These are phyloP conservation scores for Cotesia vestalis DNA, from an alignment of 1,140 invertebrate species.

Conservation along the genomic window DNA sequence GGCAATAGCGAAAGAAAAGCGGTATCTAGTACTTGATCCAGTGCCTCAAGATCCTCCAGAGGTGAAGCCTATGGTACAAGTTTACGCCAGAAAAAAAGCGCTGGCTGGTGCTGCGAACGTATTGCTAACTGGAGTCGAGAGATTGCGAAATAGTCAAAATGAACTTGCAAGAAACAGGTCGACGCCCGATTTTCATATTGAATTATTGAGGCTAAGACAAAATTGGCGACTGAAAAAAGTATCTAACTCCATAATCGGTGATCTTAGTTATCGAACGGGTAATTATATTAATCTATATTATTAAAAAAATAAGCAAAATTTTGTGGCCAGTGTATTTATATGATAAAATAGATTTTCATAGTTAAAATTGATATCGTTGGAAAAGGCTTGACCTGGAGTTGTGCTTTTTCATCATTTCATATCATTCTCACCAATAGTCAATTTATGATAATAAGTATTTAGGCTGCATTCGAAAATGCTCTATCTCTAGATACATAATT, in stretches of 20 bases:
- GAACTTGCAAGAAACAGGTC: conserved; percentile 79
- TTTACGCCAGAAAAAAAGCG: conserved; percentile 93
- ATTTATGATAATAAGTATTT: too few species aligned
- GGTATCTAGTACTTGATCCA: conserved; percentile 93
- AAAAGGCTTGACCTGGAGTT: too few species aligned
- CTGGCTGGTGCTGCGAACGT: conserved; percentile 84
- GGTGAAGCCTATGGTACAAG: conserved; percentile 84
- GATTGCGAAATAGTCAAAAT: conserved; percentile 81
- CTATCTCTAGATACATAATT: too few species aligned
- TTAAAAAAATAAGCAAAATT: too few species aligned
- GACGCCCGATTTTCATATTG: conserved; percentile 91
- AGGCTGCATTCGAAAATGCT: too few species aligned
- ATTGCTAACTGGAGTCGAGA: conserved; percentile 84
- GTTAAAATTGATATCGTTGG: too few species aligned
- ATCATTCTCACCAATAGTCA: too few species aligned
- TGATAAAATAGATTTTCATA: too few species aligned
- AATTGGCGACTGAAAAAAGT: conserved; percentile 97
- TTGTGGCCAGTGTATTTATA: too few species aligned
- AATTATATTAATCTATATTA: conserved; percentile 28
- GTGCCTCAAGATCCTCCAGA: conserved; percentile 86
- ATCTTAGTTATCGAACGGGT: conserved; percentile 92
- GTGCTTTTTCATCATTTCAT: too few species aligned
- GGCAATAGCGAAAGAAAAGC: conserved; percentile 90
- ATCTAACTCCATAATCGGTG: conserved; percentile 93
- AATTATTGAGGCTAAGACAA: conserved; percentile 87